Percentiles rank a stretch among this genome's conserved stretches.
These are phyloP conservation scores for Chrysolina haemoptera DNA, from an alignment of 2,888 invertebrate genomes.

Conservation along the genomic window DNA sequence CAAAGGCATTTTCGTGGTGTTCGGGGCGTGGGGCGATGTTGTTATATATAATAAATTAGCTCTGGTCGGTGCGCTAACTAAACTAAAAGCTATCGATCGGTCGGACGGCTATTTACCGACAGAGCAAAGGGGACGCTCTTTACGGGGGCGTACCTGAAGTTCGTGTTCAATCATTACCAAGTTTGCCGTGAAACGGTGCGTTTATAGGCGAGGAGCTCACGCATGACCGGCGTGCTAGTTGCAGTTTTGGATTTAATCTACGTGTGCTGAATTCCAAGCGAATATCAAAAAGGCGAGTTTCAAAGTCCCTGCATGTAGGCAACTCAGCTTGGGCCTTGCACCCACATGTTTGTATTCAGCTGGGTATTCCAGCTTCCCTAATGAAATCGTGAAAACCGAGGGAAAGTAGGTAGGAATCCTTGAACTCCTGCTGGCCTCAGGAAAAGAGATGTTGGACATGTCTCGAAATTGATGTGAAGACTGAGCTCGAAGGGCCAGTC, in stretches of 20 bases:
- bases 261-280: too few relatives aligned
- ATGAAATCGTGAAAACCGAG: too few relatives aligned
- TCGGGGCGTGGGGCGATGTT: neutral
- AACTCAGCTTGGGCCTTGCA: too few relatives aligned
- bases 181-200: conserved; percentile 17
- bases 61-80: conserved; percentile 30
- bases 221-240: neutral
- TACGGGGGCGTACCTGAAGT: conserved; percentile 6
- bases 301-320: too few relatives aligned
- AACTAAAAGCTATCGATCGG: conserved; percentile 43
- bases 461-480: too few relatives aligned
- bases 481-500: too few relatives aligned
- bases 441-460: too few relatives aligned
- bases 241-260: neutral
- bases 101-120: conserved; percentile 37
- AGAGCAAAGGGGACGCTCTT: conserved; percentile 15
- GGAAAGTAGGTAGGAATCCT: too few relatives aligned
- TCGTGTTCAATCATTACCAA: conserved; percentile 3
- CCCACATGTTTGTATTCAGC: too few relatives aligned
- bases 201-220: neutral
- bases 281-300: too few relatives aligned
- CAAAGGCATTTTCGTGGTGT: conserved; percentile 1
- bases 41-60: conserved; percentile 19
- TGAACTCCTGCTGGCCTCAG: too few relatives aligned
- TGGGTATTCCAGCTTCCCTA: too few relatives aligned